Conservation (phyloP, 2,888 invertebrate species). For the Seladonia tumulorum region DNA sequence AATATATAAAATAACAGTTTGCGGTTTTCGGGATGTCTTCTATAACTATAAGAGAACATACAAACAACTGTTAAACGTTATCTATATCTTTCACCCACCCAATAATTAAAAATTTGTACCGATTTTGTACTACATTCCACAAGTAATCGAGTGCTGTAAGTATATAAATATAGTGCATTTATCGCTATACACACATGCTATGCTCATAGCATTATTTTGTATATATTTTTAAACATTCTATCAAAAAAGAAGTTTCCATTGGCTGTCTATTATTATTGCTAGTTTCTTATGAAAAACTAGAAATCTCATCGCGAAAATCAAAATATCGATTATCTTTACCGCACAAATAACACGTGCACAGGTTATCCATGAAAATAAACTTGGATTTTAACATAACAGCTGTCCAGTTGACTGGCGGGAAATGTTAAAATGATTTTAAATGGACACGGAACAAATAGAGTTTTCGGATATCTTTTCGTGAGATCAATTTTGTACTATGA, state of each 20-base stretch:
- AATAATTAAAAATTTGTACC: no score
- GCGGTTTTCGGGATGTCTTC: background rate
- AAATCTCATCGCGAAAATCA: background rate
- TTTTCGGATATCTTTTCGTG: background rate
- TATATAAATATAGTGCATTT: no score
- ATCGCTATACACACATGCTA: no score
- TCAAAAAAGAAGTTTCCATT: background rate
- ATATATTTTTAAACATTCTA: background rate
- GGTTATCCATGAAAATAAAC: background rate
- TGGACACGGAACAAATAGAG: background rate
- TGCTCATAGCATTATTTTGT: background rate
- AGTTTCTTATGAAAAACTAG: background rate
- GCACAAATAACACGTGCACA: background rate
- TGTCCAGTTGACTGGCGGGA: conserved; percentile 60
- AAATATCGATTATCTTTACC: background rate
- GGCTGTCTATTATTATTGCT: background rate
- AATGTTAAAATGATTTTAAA: conserved; percentile 17
- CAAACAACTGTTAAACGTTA: background rate
- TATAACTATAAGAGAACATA: background rate
- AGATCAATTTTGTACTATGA: background rate
- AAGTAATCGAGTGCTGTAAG: no score
- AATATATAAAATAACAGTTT: background rate
- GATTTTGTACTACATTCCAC: no score
- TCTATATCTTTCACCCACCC: no score
- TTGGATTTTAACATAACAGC: conserved; percentile 47